Conservation (phyloP, 92 coral and sea anemone genomes). For the Paramuricea clavata region DNA sequence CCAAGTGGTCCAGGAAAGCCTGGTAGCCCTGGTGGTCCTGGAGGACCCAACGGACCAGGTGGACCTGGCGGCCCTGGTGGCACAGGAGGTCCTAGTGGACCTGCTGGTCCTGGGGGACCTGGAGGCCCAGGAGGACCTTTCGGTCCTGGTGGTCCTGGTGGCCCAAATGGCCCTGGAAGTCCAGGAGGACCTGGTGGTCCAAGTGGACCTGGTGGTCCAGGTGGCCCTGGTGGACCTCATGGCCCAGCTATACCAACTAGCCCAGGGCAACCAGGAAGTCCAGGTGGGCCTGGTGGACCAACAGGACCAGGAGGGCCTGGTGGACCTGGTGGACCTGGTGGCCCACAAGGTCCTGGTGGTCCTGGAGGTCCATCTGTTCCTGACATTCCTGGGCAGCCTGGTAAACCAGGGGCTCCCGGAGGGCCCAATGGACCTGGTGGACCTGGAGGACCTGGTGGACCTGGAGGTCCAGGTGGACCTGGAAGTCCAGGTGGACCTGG, state of each 20-base stretch:
- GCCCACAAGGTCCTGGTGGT: slow-evolving; percentile 74
- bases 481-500: slow-evolving; percentile 74
- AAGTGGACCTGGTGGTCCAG: slow-evolving; percentile 58
- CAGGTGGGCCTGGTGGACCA: slow-evolving; percentile 76
- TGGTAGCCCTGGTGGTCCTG: slow-evolving; percentile 46
- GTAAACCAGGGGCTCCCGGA: slow-evolving; percentile 74
- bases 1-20: slow-evolving; percentile 82
- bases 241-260: slow-evolving; percentile 7
- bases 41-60: slow-evolving; percentile 76
- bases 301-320: slow-evolving; percentile 81
- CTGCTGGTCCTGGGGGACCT: slow-evolving; percentile 77
- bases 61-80: slow-evolving; percentile 81
- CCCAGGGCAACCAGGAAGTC: slow-evolving; percentile 50
- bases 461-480: slow-evolving; percentile 76
- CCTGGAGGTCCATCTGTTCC: slow-evolving; percentile 81
- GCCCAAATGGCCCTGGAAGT: slow-evolving; percentile 77
- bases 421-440: slow-evolving; percentile 82
- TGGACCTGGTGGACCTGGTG: slow-evolving; percentile 82
- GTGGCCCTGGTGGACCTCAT: slow-evolving; percentile 49
- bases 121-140: slow-evolving; percentile 82
- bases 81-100: slow-evolving; percentile 71
- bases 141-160: slow-evolving; percentile 68
- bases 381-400: slow-evolving; percentile 53
- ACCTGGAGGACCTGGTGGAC: slow-evolving; percentile 76
- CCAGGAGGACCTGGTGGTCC: slow-evolving; percentile 90